Base-by-base conservation (phyloP, 2,797 vertebrate species). In the Enteromius viviparus region DNA sequence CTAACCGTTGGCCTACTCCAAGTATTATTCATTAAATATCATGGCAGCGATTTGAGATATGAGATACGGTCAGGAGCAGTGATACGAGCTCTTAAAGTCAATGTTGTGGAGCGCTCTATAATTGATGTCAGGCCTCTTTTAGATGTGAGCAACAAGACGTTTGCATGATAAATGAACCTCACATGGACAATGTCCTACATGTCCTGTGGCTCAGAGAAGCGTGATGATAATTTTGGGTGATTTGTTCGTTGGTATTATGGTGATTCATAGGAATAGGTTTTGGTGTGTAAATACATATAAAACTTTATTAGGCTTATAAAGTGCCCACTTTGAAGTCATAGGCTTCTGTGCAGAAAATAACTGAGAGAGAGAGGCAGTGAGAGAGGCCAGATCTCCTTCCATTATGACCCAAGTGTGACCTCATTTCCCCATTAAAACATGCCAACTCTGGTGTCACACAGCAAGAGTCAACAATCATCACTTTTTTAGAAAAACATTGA, bases 231-330 rank as follows among this genome's bases (percentile, higher is more conserved):
- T 53, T 49, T 71, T 74, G 55, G 19, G 75, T 74, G 49, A 51
- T 68, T 80, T 84, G 78, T 85, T 78, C 58, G 87, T 93, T 87
- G 87, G 75, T 88, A 76, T 26, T 88, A 91, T 88, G 80, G 85
- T 85, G 85, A 88, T 92, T 92, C 86, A 85, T 88, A 91, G 87
- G 87, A 93, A 92, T 87, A 71, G 6, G 64, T 92, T 94, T 91
- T 89, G 91, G 86, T 83, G 64, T 76, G 84, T 89, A 92, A 91
- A 92, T 91, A 87, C 90, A 88, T 93, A 93, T 96, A 95, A 95
- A 96, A 95, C 82, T 95, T 96, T 96, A 96, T 94, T 93, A 85
- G 90, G 92, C 94, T 94, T 94, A 91, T 95, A 94, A 95, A 95
- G 90, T 80, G 58, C 92, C 91, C 83, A 92, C 93, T 95, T 94